Conservation (phyloP, 2,113 vertebrate species). For the Tychaedon coryphoeus region DNA sequence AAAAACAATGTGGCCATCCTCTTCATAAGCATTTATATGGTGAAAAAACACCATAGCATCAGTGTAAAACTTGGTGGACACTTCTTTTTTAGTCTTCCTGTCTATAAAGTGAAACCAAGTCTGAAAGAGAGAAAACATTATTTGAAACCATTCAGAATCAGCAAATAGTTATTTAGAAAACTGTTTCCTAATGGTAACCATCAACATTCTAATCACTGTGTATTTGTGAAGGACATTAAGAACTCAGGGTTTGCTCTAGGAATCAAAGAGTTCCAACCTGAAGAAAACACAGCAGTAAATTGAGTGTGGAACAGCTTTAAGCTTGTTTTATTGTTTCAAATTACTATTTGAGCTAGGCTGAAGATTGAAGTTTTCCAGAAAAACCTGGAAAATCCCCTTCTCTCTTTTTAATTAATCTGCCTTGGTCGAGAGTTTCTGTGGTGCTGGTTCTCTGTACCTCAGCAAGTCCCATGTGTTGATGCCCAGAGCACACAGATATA, state of each 20-base stretch:
- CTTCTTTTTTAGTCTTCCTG: constrained; percentile 80
- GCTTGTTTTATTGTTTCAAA: not conserved
- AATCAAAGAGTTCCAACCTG: not conserved
- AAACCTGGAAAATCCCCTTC: not conserved
- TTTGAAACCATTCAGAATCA: not conserved
- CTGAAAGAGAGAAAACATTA: constrained; percentile 63
- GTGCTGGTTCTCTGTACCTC: not conserved
- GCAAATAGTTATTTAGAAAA: not conserved
- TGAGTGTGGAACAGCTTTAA: not conserved
- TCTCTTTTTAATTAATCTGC: not conserved
- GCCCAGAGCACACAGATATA: not conserved
- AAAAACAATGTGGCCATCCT: constrained; percentile 83
- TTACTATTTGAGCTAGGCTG: not conserved
- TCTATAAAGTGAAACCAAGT: constrained; percentile 91
- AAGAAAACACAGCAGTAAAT: not conserved
- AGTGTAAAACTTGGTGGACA: constrained; percentile 78
- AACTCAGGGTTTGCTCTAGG: not conserved
- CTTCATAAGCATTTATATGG: constrained; percentile 91
- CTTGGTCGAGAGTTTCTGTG: not conserved
- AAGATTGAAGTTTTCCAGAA: not conserved
- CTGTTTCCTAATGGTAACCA: not conserved
- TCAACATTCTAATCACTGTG: not conserved
- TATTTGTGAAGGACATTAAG: not conserved
- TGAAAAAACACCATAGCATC: constrained; percentile 86
- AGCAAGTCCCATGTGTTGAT: not conserved